Evolutionary conservation across 2,797 vertebrate species (phyloP).

Genomic region (Anisognathus igniventris): DNA sequence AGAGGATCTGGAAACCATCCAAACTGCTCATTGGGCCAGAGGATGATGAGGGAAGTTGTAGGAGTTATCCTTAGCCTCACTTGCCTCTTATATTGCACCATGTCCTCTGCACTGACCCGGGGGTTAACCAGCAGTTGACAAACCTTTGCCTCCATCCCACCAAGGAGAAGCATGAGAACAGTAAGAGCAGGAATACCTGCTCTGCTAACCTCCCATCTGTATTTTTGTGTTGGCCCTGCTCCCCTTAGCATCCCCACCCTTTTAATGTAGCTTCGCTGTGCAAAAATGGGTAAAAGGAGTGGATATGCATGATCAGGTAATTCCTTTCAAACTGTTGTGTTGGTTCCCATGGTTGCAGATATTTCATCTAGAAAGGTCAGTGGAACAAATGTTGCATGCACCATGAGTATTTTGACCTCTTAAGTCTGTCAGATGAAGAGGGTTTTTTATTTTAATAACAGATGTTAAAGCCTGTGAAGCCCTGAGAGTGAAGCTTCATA

Average conservation of each 20-base stretch:
- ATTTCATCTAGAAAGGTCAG: conserved; percentile 29
- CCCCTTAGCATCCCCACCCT: not conserved
- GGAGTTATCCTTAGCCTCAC: not conserved
- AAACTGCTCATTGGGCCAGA: not conserved
- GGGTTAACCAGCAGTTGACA: not conserved
- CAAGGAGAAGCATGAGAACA: not conserved
- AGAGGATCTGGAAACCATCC: not conserved
- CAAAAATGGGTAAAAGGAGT: not conserved
- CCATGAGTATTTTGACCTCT: not conserved
- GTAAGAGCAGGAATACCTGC: not conserved
- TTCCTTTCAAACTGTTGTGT: not conserved
- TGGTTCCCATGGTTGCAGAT: conserved; percentile 37
- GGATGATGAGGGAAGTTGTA: not conserved
- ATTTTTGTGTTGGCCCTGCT: not conserved
- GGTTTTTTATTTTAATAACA: not conserved
- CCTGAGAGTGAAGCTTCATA: not conserved
- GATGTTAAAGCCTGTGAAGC: not conserved
- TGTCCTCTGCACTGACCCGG: not conserved
- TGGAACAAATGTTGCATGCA: not conserved
- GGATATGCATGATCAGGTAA: not conserved
- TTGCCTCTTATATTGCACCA: not conserved
- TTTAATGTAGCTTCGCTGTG: not conserved
- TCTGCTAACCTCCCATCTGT: not conserved
- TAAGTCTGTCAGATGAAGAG: not conserved
- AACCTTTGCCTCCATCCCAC: not conserved